phyloP scores from a whole-genome alignment of 2,113 vertebrate genomes.

The Sterrhoptilus dennistouni region DNA sequence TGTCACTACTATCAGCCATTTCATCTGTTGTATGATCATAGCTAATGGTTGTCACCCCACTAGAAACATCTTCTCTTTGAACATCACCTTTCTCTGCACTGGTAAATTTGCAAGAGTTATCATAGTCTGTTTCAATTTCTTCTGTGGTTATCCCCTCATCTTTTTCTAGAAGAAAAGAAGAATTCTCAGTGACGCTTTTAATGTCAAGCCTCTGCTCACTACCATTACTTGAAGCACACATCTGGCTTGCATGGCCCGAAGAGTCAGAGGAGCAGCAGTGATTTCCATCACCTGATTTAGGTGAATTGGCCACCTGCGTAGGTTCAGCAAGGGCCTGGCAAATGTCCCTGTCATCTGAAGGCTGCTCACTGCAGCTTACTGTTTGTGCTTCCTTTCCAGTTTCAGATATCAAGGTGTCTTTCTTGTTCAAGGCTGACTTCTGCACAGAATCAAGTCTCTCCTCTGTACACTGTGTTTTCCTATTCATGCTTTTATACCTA shows the following conservation, averaged over 20 bases:
- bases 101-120: conserved; percentile 54
- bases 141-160: conserved; percentile 39
- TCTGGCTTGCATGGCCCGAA: background rate
- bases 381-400: background rate
- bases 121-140: conserved; percentile 29
- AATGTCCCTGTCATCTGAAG: background rate
- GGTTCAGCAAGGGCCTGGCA: background rate
- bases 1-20: conserved; percentile 69
- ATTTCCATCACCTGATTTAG: background rate
- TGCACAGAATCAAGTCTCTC: conserved; percentile 26
- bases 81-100: conserved; percentile 66
- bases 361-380: background rate
- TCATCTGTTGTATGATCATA: conserved; percentile 64
- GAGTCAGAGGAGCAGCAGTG: conserved; percentile 13
- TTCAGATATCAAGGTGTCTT: conserved; percentile 22
- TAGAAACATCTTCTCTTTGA: conserved; percentile 74
- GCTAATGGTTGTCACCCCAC: conserved; percentile 59
- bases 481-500: background rate
- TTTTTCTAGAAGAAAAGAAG: conserved; percentile 45
- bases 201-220: background rate
- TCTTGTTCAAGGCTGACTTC: conserved; percentile 25
- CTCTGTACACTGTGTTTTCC: background rate
- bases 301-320: background rate
- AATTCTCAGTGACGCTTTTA: background rate
- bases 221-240: background rate